Conservation (phyloP, 2,797 vertebrate genomes). For the Enteromius anoplus region DNA sequence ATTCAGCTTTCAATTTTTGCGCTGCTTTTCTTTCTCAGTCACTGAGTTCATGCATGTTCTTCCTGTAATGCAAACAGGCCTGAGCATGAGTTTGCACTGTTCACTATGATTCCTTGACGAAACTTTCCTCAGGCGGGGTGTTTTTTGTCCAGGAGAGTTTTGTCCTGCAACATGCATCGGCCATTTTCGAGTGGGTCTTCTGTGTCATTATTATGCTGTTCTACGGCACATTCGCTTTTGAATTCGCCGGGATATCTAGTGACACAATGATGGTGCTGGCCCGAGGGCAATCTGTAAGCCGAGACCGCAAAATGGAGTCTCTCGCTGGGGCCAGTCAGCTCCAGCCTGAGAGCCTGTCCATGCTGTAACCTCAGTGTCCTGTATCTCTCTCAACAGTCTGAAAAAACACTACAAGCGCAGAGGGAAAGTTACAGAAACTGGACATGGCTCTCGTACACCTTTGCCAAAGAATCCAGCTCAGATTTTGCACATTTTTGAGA, state of each 20-base stretch:
- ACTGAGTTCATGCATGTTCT: conserved; percentile 11
- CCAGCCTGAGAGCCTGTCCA: conserved; percentile 58
- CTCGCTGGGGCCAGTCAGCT: conserved; percentile 64
- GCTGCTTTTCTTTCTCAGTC: conserved; percentile 3
- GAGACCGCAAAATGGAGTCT: conserved; percentile 63
- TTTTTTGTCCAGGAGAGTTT: conserved; percentile 84
- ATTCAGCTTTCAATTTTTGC: background rate
- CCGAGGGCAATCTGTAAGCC: conserved; percentile 61
- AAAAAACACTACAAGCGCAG: conserved; percentile 6
- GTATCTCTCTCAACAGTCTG: conserved; percentile 10
- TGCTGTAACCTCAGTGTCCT: conserved; percentile 59
- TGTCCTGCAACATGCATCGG: conserved; percentile 79
- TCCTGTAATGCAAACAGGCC: conserved; percentile 8
- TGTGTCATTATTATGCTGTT: conserved; percentile 82
- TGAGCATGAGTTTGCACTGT: background rate
- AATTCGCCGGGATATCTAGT: conserved; percentile 77
- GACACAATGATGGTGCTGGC: conserved; percentile 81
- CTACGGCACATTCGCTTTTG: conserved; percentile 82
- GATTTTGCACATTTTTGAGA: conserved; percentile 71
- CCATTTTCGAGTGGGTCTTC: conserved; percentile 84
- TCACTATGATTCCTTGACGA: conserved; percentile 69
- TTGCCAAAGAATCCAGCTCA: conserved; percentile 64
- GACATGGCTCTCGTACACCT: conserved; percentile 41
- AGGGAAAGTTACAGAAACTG: conserved; percentile 53
- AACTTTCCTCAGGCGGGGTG: conserved; percentile 72